Conservation (phyloP, 2,888 invertebrate genomes). For the Chymomyza procnemis region DNA sequence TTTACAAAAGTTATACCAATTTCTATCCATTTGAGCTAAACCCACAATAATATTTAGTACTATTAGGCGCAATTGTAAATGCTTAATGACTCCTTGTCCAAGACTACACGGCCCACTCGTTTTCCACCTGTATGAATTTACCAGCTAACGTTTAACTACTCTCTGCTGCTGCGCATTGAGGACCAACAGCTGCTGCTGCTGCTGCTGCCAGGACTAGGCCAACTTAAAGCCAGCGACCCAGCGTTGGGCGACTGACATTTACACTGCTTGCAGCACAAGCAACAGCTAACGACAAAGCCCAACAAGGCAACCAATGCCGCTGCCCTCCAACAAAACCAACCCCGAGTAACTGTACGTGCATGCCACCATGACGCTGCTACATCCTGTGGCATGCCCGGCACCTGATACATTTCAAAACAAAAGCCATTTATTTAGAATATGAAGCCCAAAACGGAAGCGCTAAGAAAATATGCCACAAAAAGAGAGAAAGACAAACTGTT, state of each 20-base stretch:
- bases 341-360: background rate
- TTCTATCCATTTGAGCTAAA: no score
- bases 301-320: background rate
- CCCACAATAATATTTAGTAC: no score
- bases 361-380: background rate
- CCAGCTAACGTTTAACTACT: background rate
- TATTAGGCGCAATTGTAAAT: background rate
- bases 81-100: background rate
- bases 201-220: slow-evolving; percentile 59
- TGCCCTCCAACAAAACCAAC: background rate
- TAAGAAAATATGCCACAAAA: slow-evolving; percentile 53
- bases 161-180: slow-evolving; percentile 20
- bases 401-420: slow-evolving; percentile 43
- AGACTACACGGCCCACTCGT: background rate
- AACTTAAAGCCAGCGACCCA: slow-evolving; percentile 37
- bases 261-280: background rate
- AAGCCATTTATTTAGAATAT: slow-evolving; percentile 63
- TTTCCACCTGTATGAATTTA: background rate
- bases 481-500: background rate
- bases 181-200: slow-evolving; percentile 23
- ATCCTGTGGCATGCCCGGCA: slow-evolving; percentile 6
- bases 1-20: no score
- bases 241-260: slow-evolving; percentile 15
- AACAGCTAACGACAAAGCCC: background rate
- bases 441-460: slow-evolving; percentile 59